Conservation (phyloP, 2,888 invertebrate species). For the Laspeyria flexula region DNA sequence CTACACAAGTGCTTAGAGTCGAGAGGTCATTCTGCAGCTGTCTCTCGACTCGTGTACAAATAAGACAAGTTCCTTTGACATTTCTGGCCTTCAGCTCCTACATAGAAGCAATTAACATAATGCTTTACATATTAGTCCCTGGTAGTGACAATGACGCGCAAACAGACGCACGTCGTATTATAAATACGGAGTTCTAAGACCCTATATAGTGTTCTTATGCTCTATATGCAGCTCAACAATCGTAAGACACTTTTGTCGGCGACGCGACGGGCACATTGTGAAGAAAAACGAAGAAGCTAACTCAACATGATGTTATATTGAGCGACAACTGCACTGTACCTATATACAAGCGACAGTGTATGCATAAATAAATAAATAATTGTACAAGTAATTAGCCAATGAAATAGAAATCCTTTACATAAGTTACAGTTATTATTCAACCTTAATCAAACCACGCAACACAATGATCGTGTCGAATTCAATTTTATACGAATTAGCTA, state of each 20-base stretch:
- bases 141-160: conserved; percentile 44
- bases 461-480: background rate
- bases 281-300: conserved; percentile 16
- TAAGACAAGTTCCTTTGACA: conserved; percentile 17
- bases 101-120: conserved; percentile 35
- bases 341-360: background rate
- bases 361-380: background rate
- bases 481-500: conserved; percentile 7
- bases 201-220: conserved; percentile 26
- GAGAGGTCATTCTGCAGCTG: conserved; percentile 10
- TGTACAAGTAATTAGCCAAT: background rate
- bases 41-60: conserved; percentile 10
- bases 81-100: conserved; percentile 6
- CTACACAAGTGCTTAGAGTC: background rate
- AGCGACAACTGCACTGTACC: background rate
- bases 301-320: conserved; percentile 2
- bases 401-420: background rate
- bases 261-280: conserved; percentile 18
- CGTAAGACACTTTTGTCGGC: conserved; percentile 42
- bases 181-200: conserved; percentile 20
- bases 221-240: conserved; percentile 47
- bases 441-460: conserved; percentile 1
- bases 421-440: background rate
- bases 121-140: conserved; percentile 36
- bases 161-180: conserved; percentile 33